Base-by-base conservation (phyloP, 2,797 vertebrate species). In the Phrynocephalus vlangalii region DNA sequence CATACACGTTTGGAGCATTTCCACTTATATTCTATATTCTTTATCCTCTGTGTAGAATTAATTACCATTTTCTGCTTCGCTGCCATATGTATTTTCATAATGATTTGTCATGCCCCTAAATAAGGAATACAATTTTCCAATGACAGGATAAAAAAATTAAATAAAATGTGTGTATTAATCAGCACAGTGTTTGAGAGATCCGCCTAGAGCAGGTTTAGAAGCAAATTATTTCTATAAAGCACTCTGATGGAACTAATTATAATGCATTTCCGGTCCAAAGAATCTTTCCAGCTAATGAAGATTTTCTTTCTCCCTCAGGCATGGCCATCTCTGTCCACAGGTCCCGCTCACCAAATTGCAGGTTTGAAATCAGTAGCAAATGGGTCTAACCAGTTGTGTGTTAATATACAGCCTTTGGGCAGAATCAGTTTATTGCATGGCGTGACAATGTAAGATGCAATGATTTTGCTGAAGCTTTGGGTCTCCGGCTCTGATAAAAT, bases 161-260 rank as follows among this genome's bases (percentile, higher is more conserved):
- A 78, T 87, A 92, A 94, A 95, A 93, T 24, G 50, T 93, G 83
- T 82, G 50, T 93, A 95, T 95, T 94, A 97, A 95, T 95, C 92
- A 85, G 87, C 77, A 76, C n/a, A 79, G 24, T 94, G 93, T 95
- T 96, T 94, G 87, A 80, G n/a, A 93, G 91, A 91, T 91, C 94
- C 92, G 79, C 93, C 91, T 90, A 91, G 87, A 80, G 70, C 80
- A 67, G 91, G 82, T 92, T 95, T 89, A 92, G 91, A 83, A 88
- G 82, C 86, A 95, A 94, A 86, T 93, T 95, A 92, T 91, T 95
- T 96, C 86, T 86, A 91, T 95, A 89, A 94, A 79, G 73, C 95
- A 88, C 85, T 94, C 94, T 88, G 33, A 89, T 87, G 93, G 90
- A 96, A 95, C 93, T 95, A 96, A 96, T 95, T 94, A 84, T 93